phyloP scores from a whole-genome alignment of 2,113 vertebrate genomes.

The Alectura lathami region DNA sequence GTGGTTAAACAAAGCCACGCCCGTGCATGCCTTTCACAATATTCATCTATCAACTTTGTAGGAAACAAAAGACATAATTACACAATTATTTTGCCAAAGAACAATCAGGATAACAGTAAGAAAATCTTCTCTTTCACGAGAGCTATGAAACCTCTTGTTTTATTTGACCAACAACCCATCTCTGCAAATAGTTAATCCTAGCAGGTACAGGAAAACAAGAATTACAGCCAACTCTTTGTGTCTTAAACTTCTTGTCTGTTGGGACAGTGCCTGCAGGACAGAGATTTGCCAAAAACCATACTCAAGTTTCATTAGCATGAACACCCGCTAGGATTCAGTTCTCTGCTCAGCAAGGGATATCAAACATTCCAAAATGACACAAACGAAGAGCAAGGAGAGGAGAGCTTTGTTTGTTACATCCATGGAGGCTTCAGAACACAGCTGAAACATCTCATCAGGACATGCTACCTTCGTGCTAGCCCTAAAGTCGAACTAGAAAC shows the following conservation, averaged over 20 bases:
- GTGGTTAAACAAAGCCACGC: background rate
- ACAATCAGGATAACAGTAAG: background rate
- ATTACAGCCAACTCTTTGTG: background rate
- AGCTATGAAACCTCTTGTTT: background rate
- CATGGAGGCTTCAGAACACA: background rate
- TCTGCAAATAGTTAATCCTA: background rate
- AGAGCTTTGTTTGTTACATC: background rate
- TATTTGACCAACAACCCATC: background rate
- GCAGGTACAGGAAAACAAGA: background rate
- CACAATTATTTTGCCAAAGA: background rate
- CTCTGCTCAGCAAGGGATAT: background rate
- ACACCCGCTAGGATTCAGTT: background rate
- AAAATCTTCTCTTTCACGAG: background rate
- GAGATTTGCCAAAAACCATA: background rate
- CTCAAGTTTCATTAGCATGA: background rate
- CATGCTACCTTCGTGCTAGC: background rate
- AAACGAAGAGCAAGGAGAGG: background rate
- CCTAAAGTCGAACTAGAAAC: background rate
- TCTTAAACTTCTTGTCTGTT: background rate
- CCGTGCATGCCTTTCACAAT: background rate
- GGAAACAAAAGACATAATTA: background rate
- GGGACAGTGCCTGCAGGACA: background rate
- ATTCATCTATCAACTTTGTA: background rate
- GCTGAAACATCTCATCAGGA: background rate
- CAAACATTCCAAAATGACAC: background rate